Evolutionary conservation across 2,113 vertebrate genomes (phyloP).

Genomic region (Chrysochloris asiatica): DNA sequence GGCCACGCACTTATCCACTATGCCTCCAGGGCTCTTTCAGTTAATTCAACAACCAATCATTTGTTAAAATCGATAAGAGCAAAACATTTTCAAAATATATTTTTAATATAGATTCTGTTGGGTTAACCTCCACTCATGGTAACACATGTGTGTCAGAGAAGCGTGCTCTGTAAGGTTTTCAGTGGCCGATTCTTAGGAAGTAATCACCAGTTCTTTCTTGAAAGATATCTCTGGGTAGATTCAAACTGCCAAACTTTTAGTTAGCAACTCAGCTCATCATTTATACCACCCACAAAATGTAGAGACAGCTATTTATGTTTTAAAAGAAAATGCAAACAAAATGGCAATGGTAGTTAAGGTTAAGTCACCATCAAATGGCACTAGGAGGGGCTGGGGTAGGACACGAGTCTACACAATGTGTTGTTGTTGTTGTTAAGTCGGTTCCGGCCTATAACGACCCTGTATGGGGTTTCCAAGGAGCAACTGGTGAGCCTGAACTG

Average conservation of each 20-base stretch:
- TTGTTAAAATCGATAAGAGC: neutral
- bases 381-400: too few species aligned
- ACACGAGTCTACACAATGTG: too few species aligned
- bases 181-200: neutral
- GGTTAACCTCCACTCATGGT: neutral
- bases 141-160: neutral
- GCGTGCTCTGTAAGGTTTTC: neutral
- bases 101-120: neutral
- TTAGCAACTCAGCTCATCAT: neutral
- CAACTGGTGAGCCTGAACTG: too few species aligned
- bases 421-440: too few species aligned
- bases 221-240: neutral
- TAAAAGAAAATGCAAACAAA: slow-evolving; percentile 28
- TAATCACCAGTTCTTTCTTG: neutral
- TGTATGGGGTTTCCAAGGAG: too few species aligned
- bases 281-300: neutral
- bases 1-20: neutral
- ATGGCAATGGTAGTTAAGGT: neutral
- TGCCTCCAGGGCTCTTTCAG: neutral
- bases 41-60: neutral
- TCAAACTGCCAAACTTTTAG: neutral
- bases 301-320: neutral
- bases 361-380: neutral
- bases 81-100: neutral
- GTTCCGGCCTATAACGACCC: too few species aligned